These are phyloP conservation scores for Masnerella sp. DNA, from an alignment of 2,888 invertebrate species.

Conservation along the genomic window DNA sequence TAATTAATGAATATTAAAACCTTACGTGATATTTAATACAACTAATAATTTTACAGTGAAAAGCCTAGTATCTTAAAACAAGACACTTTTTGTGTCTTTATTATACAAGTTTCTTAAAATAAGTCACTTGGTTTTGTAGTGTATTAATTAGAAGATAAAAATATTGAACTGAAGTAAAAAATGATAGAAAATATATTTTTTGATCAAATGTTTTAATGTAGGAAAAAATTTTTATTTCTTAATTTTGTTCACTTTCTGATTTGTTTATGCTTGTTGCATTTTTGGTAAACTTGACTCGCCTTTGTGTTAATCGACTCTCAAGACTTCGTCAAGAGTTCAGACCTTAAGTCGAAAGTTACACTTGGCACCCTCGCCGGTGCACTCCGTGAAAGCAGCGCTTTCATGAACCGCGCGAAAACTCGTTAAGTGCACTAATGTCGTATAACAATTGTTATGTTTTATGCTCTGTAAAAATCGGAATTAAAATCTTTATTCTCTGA, in stretches of 20 bases:
- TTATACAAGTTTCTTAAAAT: too few species aligned
- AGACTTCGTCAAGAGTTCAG: slow-evolving; percentile 47
- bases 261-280: slow-evolving; percentile 21
- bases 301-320: slow-evolving; percentile 45
- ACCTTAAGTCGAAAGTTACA: slow-evolving; percentile 51
- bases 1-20: too few species aligned
- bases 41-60: too few species aligned
- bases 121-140: too few species aligned
- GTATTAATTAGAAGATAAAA: too few species aligned
- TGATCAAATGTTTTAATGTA: too few species aligned
- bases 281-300: slow-evolving; percentile 18
- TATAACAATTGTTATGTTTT: slow-evolving; percentile 16
- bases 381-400: slow-evolving; percentile 39
- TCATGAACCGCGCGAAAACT: slow-evolving; percentile 38
- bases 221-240: background rate
- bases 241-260: background rate
- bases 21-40: too few species aligned
- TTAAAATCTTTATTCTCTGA: too few species aligned
- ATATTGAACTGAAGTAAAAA: too few species aligned
- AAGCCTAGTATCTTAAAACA: too few species aligned
- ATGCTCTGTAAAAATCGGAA: background rate
- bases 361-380: slow-evolving; percentile 34
- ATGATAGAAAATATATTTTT: too few species aligned
- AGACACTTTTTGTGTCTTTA: too few species aligned
- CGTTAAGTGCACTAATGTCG: slow-evolving; percentile 32